Percentiles rank a stretch among this genome's conserved stretches.
Conservation (phyloP, 2,797 vertebrate species). For the Myioborus melanocephalus region DNA sequence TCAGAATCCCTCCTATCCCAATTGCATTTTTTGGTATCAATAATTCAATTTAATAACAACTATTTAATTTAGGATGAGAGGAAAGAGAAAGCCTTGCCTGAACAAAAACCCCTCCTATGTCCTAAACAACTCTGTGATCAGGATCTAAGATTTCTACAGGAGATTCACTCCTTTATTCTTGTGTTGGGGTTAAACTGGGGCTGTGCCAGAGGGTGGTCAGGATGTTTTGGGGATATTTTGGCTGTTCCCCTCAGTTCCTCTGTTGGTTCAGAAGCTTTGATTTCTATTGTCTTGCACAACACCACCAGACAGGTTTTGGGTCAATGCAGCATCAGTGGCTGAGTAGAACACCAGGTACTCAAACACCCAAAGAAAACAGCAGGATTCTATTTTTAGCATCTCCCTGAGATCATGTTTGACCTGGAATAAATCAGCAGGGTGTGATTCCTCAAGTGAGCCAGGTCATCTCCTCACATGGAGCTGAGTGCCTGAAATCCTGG, state of each 20-base stretch:
- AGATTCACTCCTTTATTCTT: not conserved
- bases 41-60: not conserved
- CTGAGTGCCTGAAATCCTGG: not conserved
- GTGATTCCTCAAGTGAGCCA: not conserved
- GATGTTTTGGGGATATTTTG: not conserved
- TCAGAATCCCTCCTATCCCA: not conserved
- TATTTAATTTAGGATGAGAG: not conserved
- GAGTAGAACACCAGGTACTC: not conserved
- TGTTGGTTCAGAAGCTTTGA: not conserved
- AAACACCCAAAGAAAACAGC: not conserved
- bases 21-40: not conserved
- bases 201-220: no score
- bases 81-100: not conserved
- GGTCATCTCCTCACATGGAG: not conserved
- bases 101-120: not conserved
- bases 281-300: not conserved
- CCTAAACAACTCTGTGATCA: not conserved
- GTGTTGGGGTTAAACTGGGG: not conserved
- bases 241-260: not conserved
- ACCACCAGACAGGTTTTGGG: not conserved
- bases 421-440: not conserved
- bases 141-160: not conserved
- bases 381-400: not conserved
- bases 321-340: not conserved
- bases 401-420: not conserved